These are phyloP conservation scores for Cherax destructor DNA, from an alignment of 1,140 invertebrate genomes.

Conservation along the genomic window DNA sequence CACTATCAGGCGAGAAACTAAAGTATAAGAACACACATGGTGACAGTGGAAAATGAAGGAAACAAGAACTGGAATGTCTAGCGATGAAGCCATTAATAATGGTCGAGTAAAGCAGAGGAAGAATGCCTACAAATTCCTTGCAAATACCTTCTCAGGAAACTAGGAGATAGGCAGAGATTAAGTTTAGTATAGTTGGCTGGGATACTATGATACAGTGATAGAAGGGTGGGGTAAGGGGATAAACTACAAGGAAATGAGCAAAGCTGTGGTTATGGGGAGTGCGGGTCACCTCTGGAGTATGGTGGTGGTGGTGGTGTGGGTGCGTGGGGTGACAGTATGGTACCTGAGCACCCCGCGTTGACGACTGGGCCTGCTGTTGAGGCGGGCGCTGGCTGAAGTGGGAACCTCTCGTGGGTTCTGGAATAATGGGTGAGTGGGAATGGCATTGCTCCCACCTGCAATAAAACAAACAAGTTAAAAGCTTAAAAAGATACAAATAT, in stretches of 20 bases:
- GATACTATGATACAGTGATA: neutral
- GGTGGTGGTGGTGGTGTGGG: conserved; percentile 70
- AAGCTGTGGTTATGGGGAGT: conserved; percentile 45
- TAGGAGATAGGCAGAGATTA: neutral
- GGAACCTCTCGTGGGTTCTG: conserved; percentile 70
- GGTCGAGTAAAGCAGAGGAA: neutral
- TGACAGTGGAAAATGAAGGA: too few species aligned
- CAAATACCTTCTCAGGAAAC: neutral
- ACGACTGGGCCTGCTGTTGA: conserved; percentile 54
- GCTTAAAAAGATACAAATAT: neutral
- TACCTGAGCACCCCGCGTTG: conserved; percentile 71
- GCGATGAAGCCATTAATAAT: neutral
- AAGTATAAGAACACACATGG: too few species aligned
- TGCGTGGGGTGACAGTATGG: conserved; percentile 67
- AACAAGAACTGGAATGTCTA: neutral
- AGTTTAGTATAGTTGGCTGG: neutral
- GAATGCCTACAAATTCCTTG: too few species aligned
- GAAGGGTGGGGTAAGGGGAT: neutral
- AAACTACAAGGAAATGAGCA: conserved; percentile 5
- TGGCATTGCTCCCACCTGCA: conserved; percentile 63
- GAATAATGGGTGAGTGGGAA: conserved; percentile 70
- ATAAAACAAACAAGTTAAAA: neutral
- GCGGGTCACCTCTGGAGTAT: conserved; percentile 70
- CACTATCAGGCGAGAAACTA: too few species aligned
- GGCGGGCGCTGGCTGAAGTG: conserved; percentile 42